Percentiles rank a stretch among this genome's conserved stretches.
Conservation (phyloP, 2,888 invertebrate species). For the Napeogenes inachia region DNA sequence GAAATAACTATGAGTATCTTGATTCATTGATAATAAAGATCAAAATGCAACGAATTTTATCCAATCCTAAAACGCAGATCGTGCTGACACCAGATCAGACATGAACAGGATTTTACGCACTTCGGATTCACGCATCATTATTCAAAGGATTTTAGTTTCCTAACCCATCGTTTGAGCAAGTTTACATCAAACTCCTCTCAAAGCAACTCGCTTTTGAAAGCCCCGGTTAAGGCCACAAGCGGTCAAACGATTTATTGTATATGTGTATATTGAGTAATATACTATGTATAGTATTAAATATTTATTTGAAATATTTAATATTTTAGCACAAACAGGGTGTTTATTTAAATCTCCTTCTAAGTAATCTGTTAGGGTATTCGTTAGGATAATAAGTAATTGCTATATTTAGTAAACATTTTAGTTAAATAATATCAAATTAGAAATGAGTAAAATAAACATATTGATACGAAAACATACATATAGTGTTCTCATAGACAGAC, state of each 20-base stretch:
- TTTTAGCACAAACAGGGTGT: no score
- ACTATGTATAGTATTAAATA: no score
- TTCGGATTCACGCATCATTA: conserved; percentile 24
- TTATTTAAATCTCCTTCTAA: no score
- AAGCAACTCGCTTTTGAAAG: conserved; percentile 14
- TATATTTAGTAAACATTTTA: no score
- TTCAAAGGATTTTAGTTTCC: conserved; percentile 22
- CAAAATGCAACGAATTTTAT: conserved; percentile 9
- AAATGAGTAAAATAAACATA: no score
- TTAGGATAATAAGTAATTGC: no score
- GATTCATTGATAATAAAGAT: conserved; percentile 18
- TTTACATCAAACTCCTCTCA: conserved; percentile 15
- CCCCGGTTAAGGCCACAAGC: conserved; percentile 7
- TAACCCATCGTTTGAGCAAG: conserved; percentile 16
- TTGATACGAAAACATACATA: background rate
- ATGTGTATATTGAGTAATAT: background rate
- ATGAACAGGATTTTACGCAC: conserved; percentile 14
- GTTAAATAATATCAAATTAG: no score
- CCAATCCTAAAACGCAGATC: conserved; percentile 7
- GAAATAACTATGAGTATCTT: background rate
- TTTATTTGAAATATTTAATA: no score
- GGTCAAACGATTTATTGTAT: conserved; percentile 4
- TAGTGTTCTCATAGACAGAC: background rate
- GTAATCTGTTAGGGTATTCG: no score
- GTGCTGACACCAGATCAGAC: conserved; percentile 8